Conservation (phyloP, 2,888 invertebrate genomes). For the Sesia apiformis region DNA sequence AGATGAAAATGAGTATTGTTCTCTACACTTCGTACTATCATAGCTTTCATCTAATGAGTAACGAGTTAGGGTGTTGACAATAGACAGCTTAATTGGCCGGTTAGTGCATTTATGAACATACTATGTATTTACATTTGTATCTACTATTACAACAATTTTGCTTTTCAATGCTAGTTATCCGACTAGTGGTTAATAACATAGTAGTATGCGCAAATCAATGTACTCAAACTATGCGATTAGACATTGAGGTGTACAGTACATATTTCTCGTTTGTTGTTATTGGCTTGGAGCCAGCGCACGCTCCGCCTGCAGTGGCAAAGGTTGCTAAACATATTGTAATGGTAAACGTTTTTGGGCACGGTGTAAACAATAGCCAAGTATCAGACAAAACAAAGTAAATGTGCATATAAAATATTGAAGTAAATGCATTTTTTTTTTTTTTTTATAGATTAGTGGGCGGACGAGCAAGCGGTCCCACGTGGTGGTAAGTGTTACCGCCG, state of each 20-base stretch:
- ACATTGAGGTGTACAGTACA: constrained; percentile 2
- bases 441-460: too few species aligned
- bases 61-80: not conserved
- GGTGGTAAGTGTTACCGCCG: too few species aligned
- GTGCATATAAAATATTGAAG: not conserved
- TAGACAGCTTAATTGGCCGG: not conserved
- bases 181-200: constrained; percentile 3
- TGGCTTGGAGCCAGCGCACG: constrained; percentile 12
- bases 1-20: too few species aligned
- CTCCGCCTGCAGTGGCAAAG: constrained; percentile 12
- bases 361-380: not conserved
- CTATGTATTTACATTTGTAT: not conserved
- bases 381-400: not conserved
- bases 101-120: too few species aligned
- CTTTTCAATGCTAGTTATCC: not conserved
- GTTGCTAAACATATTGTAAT: constrained; percentile 10
- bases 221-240: constrained; percentile 8
- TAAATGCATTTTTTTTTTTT: too few species aligned
- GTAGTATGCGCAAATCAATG: not conserved
- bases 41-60: not conserved
- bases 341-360: constrained; percentile 4
- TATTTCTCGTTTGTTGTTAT: constrained; percentile 3
- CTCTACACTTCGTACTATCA: not conserved
- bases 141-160: not conserved
- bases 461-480: too few species aligned